These are phyloP conservation scores for Synanthedon andrenaeformis DNA, from an alignment of 2,888 invertebrate species.

Conservation along the genomic window DNA sequence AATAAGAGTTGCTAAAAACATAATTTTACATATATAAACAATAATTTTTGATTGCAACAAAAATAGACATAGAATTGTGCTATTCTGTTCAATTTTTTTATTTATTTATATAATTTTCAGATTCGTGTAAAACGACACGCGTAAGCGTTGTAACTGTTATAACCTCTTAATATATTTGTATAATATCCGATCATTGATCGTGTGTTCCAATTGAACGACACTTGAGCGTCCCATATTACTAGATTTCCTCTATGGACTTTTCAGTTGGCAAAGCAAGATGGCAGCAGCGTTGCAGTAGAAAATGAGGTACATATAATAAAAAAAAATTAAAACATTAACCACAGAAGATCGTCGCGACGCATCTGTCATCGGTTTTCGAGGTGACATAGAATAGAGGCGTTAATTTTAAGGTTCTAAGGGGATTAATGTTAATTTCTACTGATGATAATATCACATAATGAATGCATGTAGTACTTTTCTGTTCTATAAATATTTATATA, in stretches of 20 bases:
- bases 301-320: slow-evolving; percentile 54
- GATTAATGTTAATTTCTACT: slow-evolving; percentile 24
- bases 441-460: background rate
- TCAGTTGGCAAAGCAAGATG: slow-evolving; percentile 59
- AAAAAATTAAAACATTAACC: slow-evolving; percentile 33
- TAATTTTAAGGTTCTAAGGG: slow-evolving; percentile 30
- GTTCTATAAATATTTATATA: background rate
- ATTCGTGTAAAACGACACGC: too few species aligned
- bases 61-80: too few species aligned
- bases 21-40: too few species aligned
- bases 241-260: slow-evolving; percentile 64
- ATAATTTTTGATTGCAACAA: too few species aligned
- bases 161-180: background rate
- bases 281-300: slow-evolving; percentile 16
- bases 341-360: slow-evolving; percentile 7
- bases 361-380: slow-evolving; percentile 43
- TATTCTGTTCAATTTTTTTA: too few species aligned
- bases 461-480: slow-evolving; percentile 28
- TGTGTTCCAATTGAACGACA: slow-evolving; percentile 20
- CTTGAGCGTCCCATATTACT: slow-evolving; percentile 36
- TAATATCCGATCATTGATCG: slow-evolving; percentile 20
- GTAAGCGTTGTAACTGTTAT: too few species aligned
- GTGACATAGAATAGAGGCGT: slow-evolving; percentile 57
- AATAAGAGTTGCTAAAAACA: too few species aligned
- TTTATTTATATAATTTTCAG: too few species aligned